Evolutionary conservation across 2,888 invertebrate species (phyloP).

Genomic region (Ophion obscuratus): DNA sequence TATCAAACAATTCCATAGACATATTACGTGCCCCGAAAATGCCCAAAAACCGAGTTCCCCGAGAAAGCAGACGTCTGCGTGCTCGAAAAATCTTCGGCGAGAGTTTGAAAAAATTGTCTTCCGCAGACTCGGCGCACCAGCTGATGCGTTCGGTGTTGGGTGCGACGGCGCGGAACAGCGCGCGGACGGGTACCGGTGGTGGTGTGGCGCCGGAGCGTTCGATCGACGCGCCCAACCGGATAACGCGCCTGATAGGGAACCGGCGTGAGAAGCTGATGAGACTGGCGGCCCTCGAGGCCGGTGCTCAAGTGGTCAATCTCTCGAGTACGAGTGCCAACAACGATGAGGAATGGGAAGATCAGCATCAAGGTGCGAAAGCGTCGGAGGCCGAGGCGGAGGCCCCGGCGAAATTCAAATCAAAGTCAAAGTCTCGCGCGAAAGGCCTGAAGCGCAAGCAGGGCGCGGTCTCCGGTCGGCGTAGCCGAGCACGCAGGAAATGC

Average conservation of each 20-base stretch:
- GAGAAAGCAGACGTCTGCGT: too few species aligned
- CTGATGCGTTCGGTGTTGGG: slow-evolving; percentile 77
- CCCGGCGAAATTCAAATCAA: slow-evolving; percentile 71
- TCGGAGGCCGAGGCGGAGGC: slow-evolving; percentile 33
- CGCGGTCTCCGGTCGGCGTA: slow-evolving; percentile 67
- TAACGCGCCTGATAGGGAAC: slow-evolving; percentile 90
- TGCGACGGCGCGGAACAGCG: slow-evolving; percentile 69
- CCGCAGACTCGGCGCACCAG: slow-evolving; percentile 72
- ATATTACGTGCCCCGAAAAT: too few species aligned
- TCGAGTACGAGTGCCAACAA: slow-evolving; percentile 6
- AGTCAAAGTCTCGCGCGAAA: slow-evolving; percentile 76
- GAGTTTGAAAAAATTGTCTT: neutral
- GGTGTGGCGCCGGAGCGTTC: slow-evolving; percentile 77
- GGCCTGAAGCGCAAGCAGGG: slow-evolving; percentile 77
- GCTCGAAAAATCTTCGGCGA: too few species aligned
- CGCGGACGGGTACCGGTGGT: slow-evolving; percentile 71
- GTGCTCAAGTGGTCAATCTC: slow-evolving; percentile 56
- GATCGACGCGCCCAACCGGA: slow-evolving; percentile 87
- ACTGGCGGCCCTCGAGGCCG: slow-evolving; percentile 84
- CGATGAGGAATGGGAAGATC: slow-evolving; percentile 48
- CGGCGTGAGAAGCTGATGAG: slow-evolving; percentile 89
- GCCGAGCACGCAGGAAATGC: slow-evolving; percentile 74
- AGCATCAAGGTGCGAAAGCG: slow-evolving; percentile 42
- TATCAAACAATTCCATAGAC: too few species aligned
- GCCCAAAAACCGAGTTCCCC: too few species aligned